Conservation (phyloP, 2,797 vertebrate species). For the Cheirogaleus major region DNA sequence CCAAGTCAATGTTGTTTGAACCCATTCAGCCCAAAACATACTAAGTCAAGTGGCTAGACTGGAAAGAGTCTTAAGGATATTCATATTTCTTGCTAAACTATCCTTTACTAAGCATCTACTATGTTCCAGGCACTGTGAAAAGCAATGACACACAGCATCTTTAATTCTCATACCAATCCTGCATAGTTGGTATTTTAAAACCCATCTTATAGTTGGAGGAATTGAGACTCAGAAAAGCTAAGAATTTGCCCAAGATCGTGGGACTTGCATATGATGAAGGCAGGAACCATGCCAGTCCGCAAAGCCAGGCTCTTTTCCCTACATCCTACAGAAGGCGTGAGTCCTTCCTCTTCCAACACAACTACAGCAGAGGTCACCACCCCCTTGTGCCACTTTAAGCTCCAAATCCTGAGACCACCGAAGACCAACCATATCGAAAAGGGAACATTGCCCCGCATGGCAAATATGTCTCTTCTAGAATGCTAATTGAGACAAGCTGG, state of each 20-base stretch:
- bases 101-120: not conserved
- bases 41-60: not conserved
- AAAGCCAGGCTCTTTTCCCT: not conserved
- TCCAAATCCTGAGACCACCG: not conserved
- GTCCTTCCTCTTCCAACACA: not conserved
- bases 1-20: conserved; percentile 2
- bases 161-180: not conserved
- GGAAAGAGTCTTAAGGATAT: not conserved
- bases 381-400: not conserved
- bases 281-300: not conserved
- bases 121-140: not conserved
- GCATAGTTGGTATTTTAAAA: not conserved
- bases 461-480: not conserved
- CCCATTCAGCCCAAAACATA: not conserved
- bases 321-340: not conserved
- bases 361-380: not conserved
- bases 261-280: not conserved
- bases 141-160: not conserved
- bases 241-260: not conserved
- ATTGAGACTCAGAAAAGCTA: conserved; percentile 23
- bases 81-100: not conserved
- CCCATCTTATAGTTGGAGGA: conserved; percentile 29
- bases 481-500: not conserved
- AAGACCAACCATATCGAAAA: not conserved
- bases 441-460: not conserved